Percentiles rank a stretch among this genome's conserved stretches.
These are phyloP conservation scores for Stegodyphus mimosarum DNA, from an alignment of 1,140 invertebrate genomes.

Conservation along the genomic window DNA sequence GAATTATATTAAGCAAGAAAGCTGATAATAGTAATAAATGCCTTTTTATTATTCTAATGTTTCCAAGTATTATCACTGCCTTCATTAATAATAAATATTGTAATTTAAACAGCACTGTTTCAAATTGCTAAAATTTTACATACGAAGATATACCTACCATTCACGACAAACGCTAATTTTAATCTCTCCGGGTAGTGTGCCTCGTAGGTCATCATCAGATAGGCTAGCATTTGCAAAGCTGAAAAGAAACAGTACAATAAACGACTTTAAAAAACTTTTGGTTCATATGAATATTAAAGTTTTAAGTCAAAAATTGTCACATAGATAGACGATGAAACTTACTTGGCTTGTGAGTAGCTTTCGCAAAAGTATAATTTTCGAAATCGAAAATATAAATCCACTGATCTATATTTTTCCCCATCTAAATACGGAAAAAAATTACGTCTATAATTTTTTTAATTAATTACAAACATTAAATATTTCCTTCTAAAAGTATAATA, in stretches of 20 bases:
- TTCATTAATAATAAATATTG: too few relatives aligned
- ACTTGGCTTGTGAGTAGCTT: conserved; percentile 54
- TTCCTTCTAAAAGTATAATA: background rate
- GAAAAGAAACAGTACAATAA: background rate
- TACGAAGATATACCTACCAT: conserved; percentile 10
- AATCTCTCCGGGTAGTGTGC: conserved; percentile 46
- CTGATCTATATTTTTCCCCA: conserved; percentile 3
- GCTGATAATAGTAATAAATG: too few relatives aligned
- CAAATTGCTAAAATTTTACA: too few relatives aligned
- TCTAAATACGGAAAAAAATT: conserved; percentile 2
- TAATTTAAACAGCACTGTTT: too few relatives aligned
- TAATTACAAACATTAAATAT: too few relatives aligned
- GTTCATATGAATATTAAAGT: background rate
- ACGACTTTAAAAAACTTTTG: background rate
- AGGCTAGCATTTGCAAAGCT: conserved; percentile 39
- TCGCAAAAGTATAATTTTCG: conserved; percentile 39
- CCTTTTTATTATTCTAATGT: too few relatives aligned
- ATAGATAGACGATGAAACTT: background rate
- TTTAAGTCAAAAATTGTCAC: too few relatives aligned
- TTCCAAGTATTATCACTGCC: too few relatives aligned
- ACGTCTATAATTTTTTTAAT: too few relatives aligned
- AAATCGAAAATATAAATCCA: conserved; percentile 58
- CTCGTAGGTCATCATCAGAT: conserved; percentile 47
- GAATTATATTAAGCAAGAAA: too few relatives aligned
- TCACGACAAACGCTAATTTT: conserved; percentile 25